A percentile compares a stretch with the other conserved stretches of the same genome.
phyloP scores from a whole-genome alignment of 2,888 invertebrate genomes.

The Cantharis nigra region DNA sequence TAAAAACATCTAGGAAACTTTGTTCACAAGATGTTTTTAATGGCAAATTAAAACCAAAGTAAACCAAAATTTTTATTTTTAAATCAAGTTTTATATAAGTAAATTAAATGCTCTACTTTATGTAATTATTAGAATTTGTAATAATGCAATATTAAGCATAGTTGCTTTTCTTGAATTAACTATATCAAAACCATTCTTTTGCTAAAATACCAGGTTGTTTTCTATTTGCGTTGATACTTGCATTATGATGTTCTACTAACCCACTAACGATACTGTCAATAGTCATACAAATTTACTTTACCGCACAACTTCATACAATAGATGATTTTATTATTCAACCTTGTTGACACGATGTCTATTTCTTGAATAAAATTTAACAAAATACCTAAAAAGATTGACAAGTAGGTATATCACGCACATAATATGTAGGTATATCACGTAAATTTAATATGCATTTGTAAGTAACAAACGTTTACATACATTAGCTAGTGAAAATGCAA shows the following conservation, averaged over 20 bases:
- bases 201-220: background rate
- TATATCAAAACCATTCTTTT: background rate
- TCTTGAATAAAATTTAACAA: background rate
- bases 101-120: background rate
- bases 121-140: background rate
- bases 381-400: background rate
- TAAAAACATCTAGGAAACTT: background rate
- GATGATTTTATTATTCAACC: background rate
- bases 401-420: background rate
- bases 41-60: background rate
- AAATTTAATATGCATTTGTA: background rate
- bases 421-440: background rate
- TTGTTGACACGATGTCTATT: background rate
- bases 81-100: background rate
- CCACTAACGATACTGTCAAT: background rate
- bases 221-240: background rate
- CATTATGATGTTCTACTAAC: background rate
- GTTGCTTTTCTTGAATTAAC: background rate
- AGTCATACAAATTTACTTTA: background rate
- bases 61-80: background rate
- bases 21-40: background rate
- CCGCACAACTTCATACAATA: background rate
- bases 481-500: background rate
- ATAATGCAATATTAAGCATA: background rate
- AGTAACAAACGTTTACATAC: background rate